Percentiles rank a stretch among this genome's conserved stretches.
Conservation (phyloP, 2,888 invertebrate species). For the Gymnocheta viridis region DNA sequence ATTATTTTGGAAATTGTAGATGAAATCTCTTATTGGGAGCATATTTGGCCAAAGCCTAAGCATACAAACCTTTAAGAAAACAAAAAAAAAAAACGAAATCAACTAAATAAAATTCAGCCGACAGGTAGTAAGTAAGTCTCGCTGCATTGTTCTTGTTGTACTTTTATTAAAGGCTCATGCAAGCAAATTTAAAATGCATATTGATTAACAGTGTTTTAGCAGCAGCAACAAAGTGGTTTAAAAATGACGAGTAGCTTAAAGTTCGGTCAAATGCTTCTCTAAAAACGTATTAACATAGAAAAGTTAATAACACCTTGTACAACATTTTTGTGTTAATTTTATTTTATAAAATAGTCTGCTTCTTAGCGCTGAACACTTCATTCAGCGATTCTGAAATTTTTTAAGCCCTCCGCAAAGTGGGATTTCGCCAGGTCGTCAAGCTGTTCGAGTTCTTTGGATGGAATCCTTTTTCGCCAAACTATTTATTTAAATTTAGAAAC, state of each 20-base stretch:
- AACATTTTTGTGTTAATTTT: too few relatives aligned
- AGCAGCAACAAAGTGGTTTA: neutral
- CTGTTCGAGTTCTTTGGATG: too few relatives aligned
- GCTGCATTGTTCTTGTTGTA: conserved; percentile 6
- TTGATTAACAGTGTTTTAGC: conserved; percentile 58
- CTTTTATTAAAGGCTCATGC: conserved; percentile 40
- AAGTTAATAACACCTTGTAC: too few relatives aligned
- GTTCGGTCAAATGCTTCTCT: neutral
- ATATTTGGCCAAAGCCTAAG: conserved; percentile 29
- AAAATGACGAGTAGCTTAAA: neutral
- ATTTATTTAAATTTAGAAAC: too few relatives aligned
- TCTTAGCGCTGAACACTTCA: too few relatives aligned
- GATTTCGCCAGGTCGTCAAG: too few relatives aligned
- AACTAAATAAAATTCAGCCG: conserved; percentile 9
- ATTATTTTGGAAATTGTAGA: conserved; percentile 59
- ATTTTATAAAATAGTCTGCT: too few relatives aligned
- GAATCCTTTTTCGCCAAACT: too few relatives aligned
- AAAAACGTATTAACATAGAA: neutral
- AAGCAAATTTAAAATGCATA: conserved; percentile 64
- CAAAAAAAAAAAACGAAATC: neutral
- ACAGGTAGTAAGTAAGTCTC: conserved; percentile 35
- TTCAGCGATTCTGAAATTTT: too few relatives aligned
- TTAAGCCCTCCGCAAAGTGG: too few relatives aligned
- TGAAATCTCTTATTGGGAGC: conserved; percentile 59
- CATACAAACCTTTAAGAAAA: neutral